phyloP scores from a whole-genome alignment of 2,888 invertebrate species.

The Diaprepes abbreviatus region DNA sequence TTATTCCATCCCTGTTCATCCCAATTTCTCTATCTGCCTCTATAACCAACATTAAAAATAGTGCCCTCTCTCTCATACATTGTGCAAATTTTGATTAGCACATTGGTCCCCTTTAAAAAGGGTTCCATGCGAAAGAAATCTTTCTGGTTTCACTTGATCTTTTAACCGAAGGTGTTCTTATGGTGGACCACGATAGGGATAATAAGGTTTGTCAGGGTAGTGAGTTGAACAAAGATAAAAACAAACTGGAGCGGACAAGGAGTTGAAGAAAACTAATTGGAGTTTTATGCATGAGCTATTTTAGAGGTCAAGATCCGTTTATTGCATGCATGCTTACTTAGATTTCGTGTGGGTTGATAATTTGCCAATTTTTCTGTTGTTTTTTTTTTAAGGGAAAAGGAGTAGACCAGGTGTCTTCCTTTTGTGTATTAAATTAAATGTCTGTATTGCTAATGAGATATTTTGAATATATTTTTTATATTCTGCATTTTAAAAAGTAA shows the following conservation, averaged over 20 bases:
- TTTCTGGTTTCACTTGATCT: conserved; percentile 37
- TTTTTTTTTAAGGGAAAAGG: conserved; percentile 6
- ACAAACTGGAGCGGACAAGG: conserved; percentile 6
- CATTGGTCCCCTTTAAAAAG: conserved; percentile 50
- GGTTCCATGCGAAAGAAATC: conserved; percentile 49
- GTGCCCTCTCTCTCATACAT: conserved; percentile 24
- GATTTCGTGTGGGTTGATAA: conserved; percentile 45
- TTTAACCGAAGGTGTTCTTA: conserved; percentile 22
- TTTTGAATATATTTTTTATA: too few relatives aligned
- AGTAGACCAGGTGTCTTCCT: conserved; percentile 11
- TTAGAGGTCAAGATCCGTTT: conserved; percentile 50
- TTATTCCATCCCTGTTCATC: conserved; percentile 35
- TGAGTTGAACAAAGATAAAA: conserved; percentile 4
- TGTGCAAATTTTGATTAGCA: conserved; percentile 49
- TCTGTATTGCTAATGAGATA: too few relatives aligned
- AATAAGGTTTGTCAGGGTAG: background rate
- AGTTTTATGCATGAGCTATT: conserved; percentile 49
- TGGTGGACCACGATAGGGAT: background rate
- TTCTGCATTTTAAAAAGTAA: too few relatives aligned
- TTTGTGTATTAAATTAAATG: background rate
- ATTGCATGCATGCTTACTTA: conserved; percentile 36
- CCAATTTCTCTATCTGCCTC: conserved; percentile 47
- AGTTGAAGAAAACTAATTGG: conserved; percentile 25
- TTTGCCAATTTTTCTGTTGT: conserved; percentile 24
- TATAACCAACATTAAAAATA: conserved; percentile 22